Conservation (phyloP, 1,140 invertebrate species). For the Drosophila subobscura region DNA sequence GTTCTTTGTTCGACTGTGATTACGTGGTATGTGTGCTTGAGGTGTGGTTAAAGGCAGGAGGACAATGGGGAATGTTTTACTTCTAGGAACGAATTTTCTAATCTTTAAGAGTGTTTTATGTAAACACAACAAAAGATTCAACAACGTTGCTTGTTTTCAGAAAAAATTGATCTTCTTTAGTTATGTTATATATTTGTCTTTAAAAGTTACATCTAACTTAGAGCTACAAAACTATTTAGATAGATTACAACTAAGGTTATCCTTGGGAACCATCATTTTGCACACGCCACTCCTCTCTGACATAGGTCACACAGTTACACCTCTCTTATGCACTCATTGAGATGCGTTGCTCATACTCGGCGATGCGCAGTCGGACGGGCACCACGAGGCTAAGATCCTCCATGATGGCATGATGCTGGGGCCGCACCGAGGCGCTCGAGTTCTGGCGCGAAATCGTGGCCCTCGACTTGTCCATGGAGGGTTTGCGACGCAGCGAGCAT, state of each 20-base stretch:
- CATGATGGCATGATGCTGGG: constrained; percentile 75
- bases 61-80: constrained; percentile 2
- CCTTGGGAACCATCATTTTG: constrained; percentile 57
- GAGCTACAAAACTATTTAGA: not conserved
- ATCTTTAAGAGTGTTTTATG: too few species aligned
- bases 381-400: constrained; percentile 77
- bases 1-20: constrained; percentile 14
- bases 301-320: not conserved
- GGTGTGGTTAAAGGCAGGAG: not conserved
- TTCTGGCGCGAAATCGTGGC: constrained; percentile 65
- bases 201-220: constrained; percentile 27
- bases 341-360: constrained; percentile 77
- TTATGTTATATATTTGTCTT: constrained; percentile 37
- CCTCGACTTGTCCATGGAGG: constrained; percentile 72
- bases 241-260: constrained; percentile 20
- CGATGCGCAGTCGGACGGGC: constrained; percentile 71
- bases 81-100: too few species aligned
- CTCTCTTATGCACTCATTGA: constrained; percentile 59
- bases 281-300: constrained; percentile 20
- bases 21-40: constrained; percentile 7
- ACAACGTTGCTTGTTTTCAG: too few species aligned
- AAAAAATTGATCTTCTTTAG: not conserved
- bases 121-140: too few species aligned
- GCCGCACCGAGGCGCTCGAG: constrained; percentile 55
- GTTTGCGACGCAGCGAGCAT: constrained; percentile 65